Percentiles rank a stretch among this genome's conserved stretches.
phyloP scores from a whole-genome alignment of 2,113 vertebrate species.

The Carollia perspicillata region DNA sequence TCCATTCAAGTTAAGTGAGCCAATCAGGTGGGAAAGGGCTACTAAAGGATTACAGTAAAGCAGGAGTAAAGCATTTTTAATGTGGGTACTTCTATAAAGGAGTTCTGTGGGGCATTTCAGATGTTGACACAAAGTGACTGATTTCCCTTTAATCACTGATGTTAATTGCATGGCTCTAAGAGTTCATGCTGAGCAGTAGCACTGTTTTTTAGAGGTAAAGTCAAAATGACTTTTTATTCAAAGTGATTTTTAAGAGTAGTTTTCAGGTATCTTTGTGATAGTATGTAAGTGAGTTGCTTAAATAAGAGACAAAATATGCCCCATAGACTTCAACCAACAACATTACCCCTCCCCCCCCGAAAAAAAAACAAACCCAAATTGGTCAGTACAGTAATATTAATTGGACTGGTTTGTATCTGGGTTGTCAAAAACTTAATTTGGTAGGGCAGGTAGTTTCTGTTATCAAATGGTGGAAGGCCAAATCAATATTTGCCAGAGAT shows the following conservation, averaged over 20 bases:
- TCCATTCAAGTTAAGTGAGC: slow-evolving; percentile 55
- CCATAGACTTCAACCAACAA: not conserved
- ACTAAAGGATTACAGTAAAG: slow-evolving; percentile 29
- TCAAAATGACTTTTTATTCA: slow-evolving; percentile 18
- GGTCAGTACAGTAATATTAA: not conserved
- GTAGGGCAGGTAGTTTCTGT: not conserved
- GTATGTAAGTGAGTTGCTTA: slow-evolving; percentile 35
- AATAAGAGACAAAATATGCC: not conserved
- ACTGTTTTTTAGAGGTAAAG: slow-evolving; percentile 32
- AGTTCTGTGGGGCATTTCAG: slow-evolving; percentile 31
- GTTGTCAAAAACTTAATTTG: slow-evolving; percentile 46
- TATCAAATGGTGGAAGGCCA: slow-evolving; percentile 2
- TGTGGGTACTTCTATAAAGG: slow-evolving; percentile 1
- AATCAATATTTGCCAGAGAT: not conserved
- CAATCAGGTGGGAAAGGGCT: not conserved
- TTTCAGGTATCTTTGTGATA: slow-evolving; percentile 27
- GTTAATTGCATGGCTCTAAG: slow-evolving; percentile 40
- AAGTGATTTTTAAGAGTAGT: slow-evolving; percentile 20
- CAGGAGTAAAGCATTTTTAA: slow-evolving; percentile 35
- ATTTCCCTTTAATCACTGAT: slow-evolving; percentile 38
- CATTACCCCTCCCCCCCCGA: not conserved
- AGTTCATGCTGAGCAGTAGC: slow-evolving; percentile 20
- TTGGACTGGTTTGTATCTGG: slow-evolving; percentile 18
- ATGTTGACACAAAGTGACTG: not conserved
- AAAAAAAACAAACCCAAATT: not conserved